phyloP scores from a whole-genome alignment of 2,888 invertebrate species.

The Blomia tropicalis region DNA sequence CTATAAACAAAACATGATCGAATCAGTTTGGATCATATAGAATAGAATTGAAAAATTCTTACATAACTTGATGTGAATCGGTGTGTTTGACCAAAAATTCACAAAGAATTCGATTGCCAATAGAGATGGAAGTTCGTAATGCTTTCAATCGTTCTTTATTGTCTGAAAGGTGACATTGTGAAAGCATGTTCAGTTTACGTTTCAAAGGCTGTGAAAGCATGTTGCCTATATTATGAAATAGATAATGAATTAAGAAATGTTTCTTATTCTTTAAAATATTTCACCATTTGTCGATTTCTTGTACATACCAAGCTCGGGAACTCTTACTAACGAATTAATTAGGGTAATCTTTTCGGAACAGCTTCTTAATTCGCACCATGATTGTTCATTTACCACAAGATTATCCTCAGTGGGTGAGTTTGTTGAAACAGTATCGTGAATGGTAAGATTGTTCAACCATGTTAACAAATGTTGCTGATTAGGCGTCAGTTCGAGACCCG shows the following conservation, averaged over 20 bases:
- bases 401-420: background rate
- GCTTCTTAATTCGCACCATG: background rate
- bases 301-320: background rate
- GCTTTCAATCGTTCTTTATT: slow-evolving; percentile 49
- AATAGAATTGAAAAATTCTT: background rate
- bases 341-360: background rate
- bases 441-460: background rate
- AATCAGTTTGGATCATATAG: background rate
- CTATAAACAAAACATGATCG: background rate
- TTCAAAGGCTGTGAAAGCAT: slow-evolving; percentile 78
- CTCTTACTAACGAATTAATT: background rate
- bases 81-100: slow-evolving; percentile 87
- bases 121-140: slow-evolving; percentile 58
- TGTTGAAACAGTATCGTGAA: background rate
- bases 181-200: slow-evolving; percentile 72
- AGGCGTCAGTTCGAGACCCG: no score
- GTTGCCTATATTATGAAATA: slow-evolving; percentile 30
- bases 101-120: slow-evolving; percentile 83
- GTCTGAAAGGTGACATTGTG: slow-evolving; percentile 73
- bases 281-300: no score
- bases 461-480: background rate
- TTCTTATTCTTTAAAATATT: no score
- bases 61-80: slow-evolving; percentile 75
- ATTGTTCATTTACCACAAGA: background rate
- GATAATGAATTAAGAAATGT: background rate